Percentiles rank a stretch among this genome's conserved stretches.
Conservation (phyloP, 2,797 vertebrate species). For the Diplodus puntazzo region DNA sequence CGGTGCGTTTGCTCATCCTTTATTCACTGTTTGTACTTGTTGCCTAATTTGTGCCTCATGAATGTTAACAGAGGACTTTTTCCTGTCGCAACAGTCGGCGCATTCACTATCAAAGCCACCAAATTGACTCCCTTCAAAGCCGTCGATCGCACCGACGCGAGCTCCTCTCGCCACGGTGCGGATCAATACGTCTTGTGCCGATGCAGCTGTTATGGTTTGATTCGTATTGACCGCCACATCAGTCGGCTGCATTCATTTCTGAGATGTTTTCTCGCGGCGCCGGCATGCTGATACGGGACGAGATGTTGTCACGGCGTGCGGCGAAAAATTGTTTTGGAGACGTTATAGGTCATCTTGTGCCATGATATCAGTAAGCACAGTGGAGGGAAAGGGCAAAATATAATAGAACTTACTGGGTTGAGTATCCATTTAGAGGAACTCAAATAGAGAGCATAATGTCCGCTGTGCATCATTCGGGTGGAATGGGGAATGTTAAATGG, state of each 20-base stretch:
- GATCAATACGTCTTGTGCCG: constrained; percentile 73
- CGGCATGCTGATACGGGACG: constrained; percentile 19
- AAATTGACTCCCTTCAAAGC: constrained; percentile 58
- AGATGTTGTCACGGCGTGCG: constrained; percentile 56
- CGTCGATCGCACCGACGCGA: constrained; percentile 48
- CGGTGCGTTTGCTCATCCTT: constrained; percentile 64
- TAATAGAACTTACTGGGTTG: constrained; percentile 71
- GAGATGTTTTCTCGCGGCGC: constrained; percentile 47
- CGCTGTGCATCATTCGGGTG: constrained; percentile 76
- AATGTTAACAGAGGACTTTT: constrained; percentile 61
- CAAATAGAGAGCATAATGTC: constrained; percentile 77
- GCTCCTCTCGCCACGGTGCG: constrained; percentile 50
- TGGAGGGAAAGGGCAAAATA: constrained; percentile 69
- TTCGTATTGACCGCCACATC: constrained; percentile 68
- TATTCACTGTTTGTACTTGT: constrained; percentile 65
- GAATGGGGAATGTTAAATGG: constrained; percentile 78
- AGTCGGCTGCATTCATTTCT: constrained; percentile 56
- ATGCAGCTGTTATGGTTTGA: constrained; percentile 74
- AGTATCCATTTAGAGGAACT: constrained; percentile 76
- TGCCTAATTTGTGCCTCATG: constrained; percentile 67
- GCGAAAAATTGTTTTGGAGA: constrained; percentile 65
- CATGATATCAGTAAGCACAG: constrained; percentile 67
- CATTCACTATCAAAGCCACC: constrained; percentile 54
- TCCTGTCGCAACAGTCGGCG: constrained; percentile 29
- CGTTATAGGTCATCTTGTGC: constrained; percentile 61